A percentile compares a stretch with the other conserved stretches of the same genome.
Evolutionary conservation across 2,888 invertebrate species (phyloP).

Genomic region (Folsomia manolachei): DNA sequence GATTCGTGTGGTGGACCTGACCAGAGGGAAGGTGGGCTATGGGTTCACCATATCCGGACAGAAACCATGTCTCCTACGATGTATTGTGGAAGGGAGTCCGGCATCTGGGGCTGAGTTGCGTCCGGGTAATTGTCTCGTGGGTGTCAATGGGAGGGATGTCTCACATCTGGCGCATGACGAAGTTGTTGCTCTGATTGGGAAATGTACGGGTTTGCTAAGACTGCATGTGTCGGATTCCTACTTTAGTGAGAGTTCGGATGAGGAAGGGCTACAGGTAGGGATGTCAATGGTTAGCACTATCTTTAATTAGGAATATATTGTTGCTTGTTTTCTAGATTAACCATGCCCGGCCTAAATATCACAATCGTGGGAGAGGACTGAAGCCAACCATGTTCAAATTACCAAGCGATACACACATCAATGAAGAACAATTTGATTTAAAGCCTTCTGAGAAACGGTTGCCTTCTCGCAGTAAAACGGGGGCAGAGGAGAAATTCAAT

Average conservation of each 20-base stretch:
- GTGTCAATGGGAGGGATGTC: slow-evolving; percentile 87
- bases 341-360: slow-evolving; percentile 62
- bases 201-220: slow-evolving; percentile 75
- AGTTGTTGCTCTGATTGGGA: slow-evolving; percentile 85
- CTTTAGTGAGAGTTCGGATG: slow-evolving; percentile 80
- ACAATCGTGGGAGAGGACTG: slow-evolving; percentile 56
- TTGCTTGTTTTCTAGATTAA: slow-evolving; percentile 35
- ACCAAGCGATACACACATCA: too few species aligned
- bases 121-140: slow-evolving; percentile 87
- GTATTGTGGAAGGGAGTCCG: slow-evolving; percentile 84
- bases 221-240: slow-evolving; percentile 84
- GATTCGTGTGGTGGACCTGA: slow-evolving; percentile 78
- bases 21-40: slow-evolving; percentile 82
- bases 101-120: slow-evolving; percentile 86
- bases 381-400: too few species aligned
- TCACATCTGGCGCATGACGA: slow-evolving; percentile 90
- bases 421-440: too few species aligned
- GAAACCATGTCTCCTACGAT: slow-evolving; percentile 90
- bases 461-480: too few species aligned
- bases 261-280: slow-evolving; percentile 57
- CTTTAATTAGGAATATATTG: slow-evolving; percentile 2
- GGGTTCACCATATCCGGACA: slow-evolving; percentile 98
- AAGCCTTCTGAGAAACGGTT: too few species aligned
- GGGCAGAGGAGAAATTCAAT: too few species aligned
- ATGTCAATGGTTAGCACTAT: too few species aligned